These are phyloP conservation scores for Palaemon carinicauda DNA, from an alignment of 1,140 invertebrate genomes.

Conservation along the genomic window DNA sequence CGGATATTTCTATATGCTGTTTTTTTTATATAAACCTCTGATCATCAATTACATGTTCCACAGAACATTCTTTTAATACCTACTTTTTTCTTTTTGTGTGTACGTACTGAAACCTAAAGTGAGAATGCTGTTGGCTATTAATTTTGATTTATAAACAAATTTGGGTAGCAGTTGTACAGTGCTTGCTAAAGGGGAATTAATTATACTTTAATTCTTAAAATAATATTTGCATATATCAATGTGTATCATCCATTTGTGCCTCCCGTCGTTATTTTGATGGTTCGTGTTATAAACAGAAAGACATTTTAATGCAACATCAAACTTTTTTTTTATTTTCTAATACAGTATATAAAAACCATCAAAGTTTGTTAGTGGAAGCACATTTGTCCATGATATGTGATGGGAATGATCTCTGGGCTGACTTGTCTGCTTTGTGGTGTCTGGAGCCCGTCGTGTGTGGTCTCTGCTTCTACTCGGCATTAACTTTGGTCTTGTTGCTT, in stretches of 20 bases:
- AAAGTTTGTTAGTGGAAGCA: neutral
- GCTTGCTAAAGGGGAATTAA: conserved; percentile 31
- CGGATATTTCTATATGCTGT: neutral
- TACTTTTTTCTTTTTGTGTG: conserved; percentile 4
- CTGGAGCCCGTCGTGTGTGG: conserved; percentile 35
- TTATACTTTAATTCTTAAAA: conserved; percentile 27
- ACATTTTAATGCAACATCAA: neutral
- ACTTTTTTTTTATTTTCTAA: too few relatives aligned
- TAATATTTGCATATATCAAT: conserved; percentile 21
- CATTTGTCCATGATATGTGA: conserved; percentile 10
- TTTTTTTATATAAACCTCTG: neutral
- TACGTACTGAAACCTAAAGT: neutral
- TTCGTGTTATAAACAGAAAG: neutral
- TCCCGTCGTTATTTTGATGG: neutral
- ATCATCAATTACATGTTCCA: neutral
- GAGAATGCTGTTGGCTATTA: conserved; percentile 22
- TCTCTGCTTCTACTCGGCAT: conserved; percentile 45
- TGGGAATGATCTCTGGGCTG: conserved; percentile 45
- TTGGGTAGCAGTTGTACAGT: conserved; percentile 27
- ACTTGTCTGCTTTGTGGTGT: conserved; percentile 50
- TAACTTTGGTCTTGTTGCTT: conserved; percentile 47
- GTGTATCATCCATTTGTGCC: conserved; percentile 5
- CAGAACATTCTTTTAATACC: too few relatives aligned
- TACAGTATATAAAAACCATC: neutral
- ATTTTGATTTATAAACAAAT: conserved; percentile 7